Conservation (phyloP, 2,113 vertebrate genomes). For the Tautogolabrus adspersus region DNA sequence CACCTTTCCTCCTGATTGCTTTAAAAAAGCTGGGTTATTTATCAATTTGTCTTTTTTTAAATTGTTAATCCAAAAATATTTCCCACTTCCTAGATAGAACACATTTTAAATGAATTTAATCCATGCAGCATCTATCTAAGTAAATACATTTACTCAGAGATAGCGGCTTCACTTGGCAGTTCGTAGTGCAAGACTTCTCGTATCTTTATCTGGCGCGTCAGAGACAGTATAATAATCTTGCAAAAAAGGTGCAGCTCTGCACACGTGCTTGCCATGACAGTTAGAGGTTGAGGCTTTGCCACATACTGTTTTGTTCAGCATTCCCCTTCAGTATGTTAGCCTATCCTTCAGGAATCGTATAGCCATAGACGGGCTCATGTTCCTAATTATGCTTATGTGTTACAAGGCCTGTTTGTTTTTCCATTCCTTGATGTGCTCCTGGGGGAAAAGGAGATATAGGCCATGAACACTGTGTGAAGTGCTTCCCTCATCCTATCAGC, state of each 20-base stretch:
- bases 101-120: neutral
- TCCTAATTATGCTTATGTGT: slow-evolving; percentile 46
- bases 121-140: neutral
- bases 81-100: neutral
- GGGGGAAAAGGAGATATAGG: slow-evolving; percentile 55
- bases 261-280: neutral
- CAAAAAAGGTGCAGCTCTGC: neutral
- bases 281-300: slow-evolving; percentile 4
- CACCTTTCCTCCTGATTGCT: too few species aligned
- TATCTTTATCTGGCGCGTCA: neutral
- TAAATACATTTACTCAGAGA: neutral
- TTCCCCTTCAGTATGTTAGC: slow-evolving; percentile 21
- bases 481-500: slow-evolving; percentile 34
- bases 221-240: neutral
- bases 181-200: neutral
- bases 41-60: neutral
- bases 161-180: neutral
- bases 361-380: slow-evolving; percentile 3
- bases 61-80: neutral
- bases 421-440: slow-evolving; percentile 65
- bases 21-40: too few species aligned
- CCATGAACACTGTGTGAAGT: slow-evolving; percentile 32
- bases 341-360: slow-evolving; percentile 39
- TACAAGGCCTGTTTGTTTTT: slow-evolving; percentile 59
- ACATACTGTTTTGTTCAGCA: slow-evolving; percentile 10